Evolutionary conservation across 2,797 vertebrate genomes (phyloP).

Genomic region (Melanotaenia boesemani): DNA sequence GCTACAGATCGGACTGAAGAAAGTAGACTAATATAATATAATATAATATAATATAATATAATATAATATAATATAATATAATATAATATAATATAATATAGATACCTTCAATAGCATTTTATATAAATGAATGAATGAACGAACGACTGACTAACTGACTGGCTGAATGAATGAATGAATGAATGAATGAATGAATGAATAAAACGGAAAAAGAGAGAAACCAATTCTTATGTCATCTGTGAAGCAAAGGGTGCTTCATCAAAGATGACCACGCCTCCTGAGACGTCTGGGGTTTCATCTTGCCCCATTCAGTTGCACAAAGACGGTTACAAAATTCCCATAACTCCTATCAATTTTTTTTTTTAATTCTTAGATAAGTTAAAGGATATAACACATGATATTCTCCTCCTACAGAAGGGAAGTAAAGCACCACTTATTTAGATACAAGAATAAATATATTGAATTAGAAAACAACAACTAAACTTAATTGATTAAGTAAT

Average conservation of each 20-base stretch:
- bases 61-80: too few species aligned
- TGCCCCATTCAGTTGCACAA: not conserved
- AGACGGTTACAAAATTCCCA: not conserved
- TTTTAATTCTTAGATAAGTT: not conserved
- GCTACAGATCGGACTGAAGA: too few species aligned
- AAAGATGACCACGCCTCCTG: conserved; percentile 34
- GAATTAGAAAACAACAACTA: too few species aligned
- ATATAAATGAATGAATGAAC: too few species aligned
- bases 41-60: too few species aligned
- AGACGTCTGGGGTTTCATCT: not conserved
- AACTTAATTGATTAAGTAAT: too few species aligned
- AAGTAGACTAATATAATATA: too few species aligned
- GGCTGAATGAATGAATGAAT: not conserved
- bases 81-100: too few species aligned
- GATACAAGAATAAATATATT: too few species aligned
- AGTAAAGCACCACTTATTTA: too few species aligned
- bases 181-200: not conserved
- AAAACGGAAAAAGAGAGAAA: not conserved
- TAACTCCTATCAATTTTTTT: not conserved
- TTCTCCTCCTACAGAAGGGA: not conserved
- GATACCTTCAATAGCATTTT: too few species aligned
- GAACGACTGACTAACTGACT: too few species aligned
- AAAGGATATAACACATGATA: not conserved
- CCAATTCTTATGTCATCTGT: not conserved
- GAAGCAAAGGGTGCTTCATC: not conserved